Base-by-base conservation (phyloP, 2,797 vertebrate genomes). In the Helarctos malayanus region DNA sequence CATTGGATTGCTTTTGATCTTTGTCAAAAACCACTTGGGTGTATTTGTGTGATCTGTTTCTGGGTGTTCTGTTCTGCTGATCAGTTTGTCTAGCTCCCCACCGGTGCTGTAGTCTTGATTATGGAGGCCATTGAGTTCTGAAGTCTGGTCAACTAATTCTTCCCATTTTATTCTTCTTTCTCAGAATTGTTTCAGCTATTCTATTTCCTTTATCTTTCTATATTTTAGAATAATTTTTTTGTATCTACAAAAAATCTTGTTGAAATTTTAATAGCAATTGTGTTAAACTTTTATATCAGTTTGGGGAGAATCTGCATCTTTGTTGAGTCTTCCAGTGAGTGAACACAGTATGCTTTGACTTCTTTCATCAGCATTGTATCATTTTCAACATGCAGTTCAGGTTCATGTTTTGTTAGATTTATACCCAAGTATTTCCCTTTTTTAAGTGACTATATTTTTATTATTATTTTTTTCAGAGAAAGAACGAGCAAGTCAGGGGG, bases 131-230 rank as follows among this genome's bases (percentile, higher is more conserved):
- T 1, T 54, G 35, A 83, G 32, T 85, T n/a, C 6, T 94, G 38
- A 92, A 63, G 52, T 83, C 57, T 29, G 32, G 29, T 38, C 68
- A 47, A 89, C 32, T 92, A 87, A 56, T 57, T 93, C 35, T 18
- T 95, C 27, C 59, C 19, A 90, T 1, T 29, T 52, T 52, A 25
- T 86, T 73, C 32, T 61, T 92, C 32, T 59, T 93, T 93, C 73
- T 79, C 29, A 91, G 82, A 91, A 80, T 87, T 32, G 4, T 86
- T 87, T 71, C 82, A 87, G 54, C 69, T 83, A 14, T 65, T 56
- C 8, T 83, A 59, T 18, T 41, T 63, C 32, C 21, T 83, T 57
- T 35, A 18, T 89, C 19, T 56, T 83, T 90, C 19, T 23, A n/a
- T 90, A 82, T 75, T 73, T 96, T 84, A 73, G 76, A 78, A 79